phyloP scores from a whole-genome alignment of 2,113 vertebrate species.

The Myotis lucifugus region DNA sequence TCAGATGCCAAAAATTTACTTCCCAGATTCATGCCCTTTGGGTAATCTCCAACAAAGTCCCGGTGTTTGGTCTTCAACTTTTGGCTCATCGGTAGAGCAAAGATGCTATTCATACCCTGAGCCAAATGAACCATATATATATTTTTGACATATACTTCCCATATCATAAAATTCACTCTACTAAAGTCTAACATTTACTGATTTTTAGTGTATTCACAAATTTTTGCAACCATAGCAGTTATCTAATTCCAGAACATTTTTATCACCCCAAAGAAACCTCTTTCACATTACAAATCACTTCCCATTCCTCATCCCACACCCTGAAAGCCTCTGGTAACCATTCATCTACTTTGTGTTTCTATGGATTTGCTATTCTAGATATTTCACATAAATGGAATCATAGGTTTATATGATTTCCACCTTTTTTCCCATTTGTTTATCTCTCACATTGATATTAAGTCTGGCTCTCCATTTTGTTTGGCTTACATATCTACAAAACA shows the following conservation, averaged over 20 bases:
- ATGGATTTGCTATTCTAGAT: conserved; percentile 9
- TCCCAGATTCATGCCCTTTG: background rate
- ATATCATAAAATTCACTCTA: background rate
- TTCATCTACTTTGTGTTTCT: background rate
- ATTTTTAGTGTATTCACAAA: background rate
- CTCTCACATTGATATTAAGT: background rate
- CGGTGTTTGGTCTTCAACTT: background rate
- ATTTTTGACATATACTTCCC: background rate
- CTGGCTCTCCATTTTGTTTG: background rate
- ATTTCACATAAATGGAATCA: background rate
- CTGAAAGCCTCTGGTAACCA: background rate
- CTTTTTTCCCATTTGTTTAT: conserved; percentile 19
- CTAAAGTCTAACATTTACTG: background rate
- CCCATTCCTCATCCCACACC: background rate
- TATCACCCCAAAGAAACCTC: background rate
- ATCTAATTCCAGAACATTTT: conserved; percentile 5
- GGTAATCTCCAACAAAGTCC: background rate
- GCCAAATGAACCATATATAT: background rate
- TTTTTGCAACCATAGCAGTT: background rate
- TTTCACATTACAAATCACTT: background rate
- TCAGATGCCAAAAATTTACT: background rate
- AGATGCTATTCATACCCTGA: background rate
- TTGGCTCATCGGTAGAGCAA: background rate
- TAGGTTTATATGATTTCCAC: background rate
- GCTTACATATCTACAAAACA: conserved; percentile 6